A percentile compares a stretch with the other conserved stretches of the same genome.
Evolutionary conservation across 2,113 vertebrate genomes (phyloP).

Genomic region (Thryonomys swinderianus): DNA sequence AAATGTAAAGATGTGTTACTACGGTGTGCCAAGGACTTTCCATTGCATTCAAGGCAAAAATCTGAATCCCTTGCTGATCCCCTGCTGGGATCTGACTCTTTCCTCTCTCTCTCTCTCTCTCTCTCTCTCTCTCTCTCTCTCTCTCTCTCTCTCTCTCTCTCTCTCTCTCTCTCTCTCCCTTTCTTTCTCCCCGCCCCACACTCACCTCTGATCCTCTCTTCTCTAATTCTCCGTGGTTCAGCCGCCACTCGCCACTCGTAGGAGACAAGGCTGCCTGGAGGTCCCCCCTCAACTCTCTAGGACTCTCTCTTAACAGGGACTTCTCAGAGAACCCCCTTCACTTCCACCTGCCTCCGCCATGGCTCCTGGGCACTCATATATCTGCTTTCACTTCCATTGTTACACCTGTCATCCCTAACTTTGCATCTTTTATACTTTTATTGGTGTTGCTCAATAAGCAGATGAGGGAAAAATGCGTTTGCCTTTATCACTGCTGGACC

Average conservation of each 20-base stretch:
- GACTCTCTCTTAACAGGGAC: not conserved
- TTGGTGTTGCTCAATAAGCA: not conserved
- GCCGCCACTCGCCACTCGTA: too few relatives aligned
- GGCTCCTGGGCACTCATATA: not conserved
- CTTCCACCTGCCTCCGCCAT: not conserved
- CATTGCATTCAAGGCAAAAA: not conserved
- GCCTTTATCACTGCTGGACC: not conserved
- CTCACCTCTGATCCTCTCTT: too few relatives aligned
- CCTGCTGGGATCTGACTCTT: too few relatives aligned
- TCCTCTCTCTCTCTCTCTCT: not conserved
- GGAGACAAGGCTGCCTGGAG: not conserved
- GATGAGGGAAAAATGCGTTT: not conserved
- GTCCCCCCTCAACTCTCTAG: accelerated
- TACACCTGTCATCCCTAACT: not conserved
- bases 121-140: not conserved
- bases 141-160: not conserved
- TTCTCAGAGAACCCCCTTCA: not conserved
- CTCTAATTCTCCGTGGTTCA: not conserved
- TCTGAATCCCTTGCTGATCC: not conserved
- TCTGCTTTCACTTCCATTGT: not conserved
- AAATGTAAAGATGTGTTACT: not conserved
- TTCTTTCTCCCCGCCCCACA: too few relatives aligned
- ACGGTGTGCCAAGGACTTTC: not conserved
- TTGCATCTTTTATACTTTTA: not conserved
- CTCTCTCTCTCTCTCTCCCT: not conserved